Evolutionary conservation across 2,113 vertebrate genomes (phyloP), one percentile per base, ranked within the genome.

Genomic region (Scatophagus argus): DNA sequence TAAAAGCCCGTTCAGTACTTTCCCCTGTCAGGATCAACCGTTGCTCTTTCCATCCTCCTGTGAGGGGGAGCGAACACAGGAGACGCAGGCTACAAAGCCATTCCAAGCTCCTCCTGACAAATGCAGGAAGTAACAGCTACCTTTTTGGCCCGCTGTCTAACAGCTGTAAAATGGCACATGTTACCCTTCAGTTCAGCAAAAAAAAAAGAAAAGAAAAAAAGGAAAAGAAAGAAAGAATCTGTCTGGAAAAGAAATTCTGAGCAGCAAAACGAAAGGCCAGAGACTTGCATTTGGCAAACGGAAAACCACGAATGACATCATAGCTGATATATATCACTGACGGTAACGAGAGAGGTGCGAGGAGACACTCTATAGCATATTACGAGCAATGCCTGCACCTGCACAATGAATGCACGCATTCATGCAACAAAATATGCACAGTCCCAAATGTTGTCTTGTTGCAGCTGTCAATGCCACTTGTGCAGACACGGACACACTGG

Each of bases 391-490:
- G 55, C 36, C 73, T 87, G 84, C 89, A 88, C 90, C 91, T 88
- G 86, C 74, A 88, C 84, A 52, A 77, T 88, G 85, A 93, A 89
- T 87, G 77, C 83, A 67, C n/a, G 8, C 85, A 85, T 82, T 90
- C 75, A 91, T 56, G 0, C 85, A 65, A 65, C 77, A 65, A 85
- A 85, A 91, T 80, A 88, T 83, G 84, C 86, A n/a, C 58, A 14
- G 74, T 47, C 84, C 79, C 79, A 83, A 86, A 90, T 88, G 89
- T 61, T 80, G 88, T 88, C 87, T 70, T 60, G 63, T 55, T 63
- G 86, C 91, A 91, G 91, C 90, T 93, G 92, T 90, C 88, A 86
- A 16, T 32, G 83, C 79, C 91, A 92, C 91, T 86, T 88, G 87
- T 85, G 84, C 87, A 41, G 81, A 65, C 58, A 31, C 29, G 51